Percentiles rank a stretch among this genome's conserved stretches.
These are phyloP conservation scores for Trichomalopsis sarcophagae DNA, from an alignment of 1,140 invertebrate genomes.

Conservation along the genomic window DNA sequence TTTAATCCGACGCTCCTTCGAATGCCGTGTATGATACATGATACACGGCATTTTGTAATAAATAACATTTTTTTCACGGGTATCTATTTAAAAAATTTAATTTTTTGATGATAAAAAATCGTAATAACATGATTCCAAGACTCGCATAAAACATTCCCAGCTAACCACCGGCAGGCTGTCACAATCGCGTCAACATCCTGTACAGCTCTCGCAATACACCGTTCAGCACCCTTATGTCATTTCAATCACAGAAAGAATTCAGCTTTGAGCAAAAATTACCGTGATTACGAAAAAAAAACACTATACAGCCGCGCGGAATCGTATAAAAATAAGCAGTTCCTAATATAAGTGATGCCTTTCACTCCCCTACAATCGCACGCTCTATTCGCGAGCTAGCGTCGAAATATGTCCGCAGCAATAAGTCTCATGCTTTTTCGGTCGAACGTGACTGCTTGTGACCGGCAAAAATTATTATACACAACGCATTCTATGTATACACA, in stretches of 20 bases:
- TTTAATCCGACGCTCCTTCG: no score
- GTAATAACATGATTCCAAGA: not conserved
- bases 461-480: not conserved
- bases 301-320: not conserved
- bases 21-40: no score
- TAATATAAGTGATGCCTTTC: slow-evolving; percentile 42
- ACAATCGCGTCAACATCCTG: not conserved
- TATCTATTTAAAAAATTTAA: no score
- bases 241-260: slow-evolving; percentile 19
- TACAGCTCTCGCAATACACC: not conserved
- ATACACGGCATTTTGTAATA: no score
- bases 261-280: slow-evolving; percentile 14
- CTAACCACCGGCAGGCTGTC: no score
- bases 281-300: slow-evolving; percentile 31
- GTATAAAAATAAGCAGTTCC: slow-evolving; percentile 27
- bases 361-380: slow-evolving; percentile 31
- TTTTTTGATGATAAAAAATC: not conserved
- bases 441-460: not conserved
- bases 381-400: not conserved
- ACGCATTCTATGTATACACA: not conserved
- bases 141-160: not conserved
- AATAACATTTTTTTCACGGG: no score
- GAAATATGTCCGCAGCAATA: not conserved
- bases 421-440: not conserved
- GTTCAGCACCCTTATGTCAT: not conserved